Conservation (phyloP, 1,140 invertebrate species). For the Paraescarpia echinospica region DNA sequence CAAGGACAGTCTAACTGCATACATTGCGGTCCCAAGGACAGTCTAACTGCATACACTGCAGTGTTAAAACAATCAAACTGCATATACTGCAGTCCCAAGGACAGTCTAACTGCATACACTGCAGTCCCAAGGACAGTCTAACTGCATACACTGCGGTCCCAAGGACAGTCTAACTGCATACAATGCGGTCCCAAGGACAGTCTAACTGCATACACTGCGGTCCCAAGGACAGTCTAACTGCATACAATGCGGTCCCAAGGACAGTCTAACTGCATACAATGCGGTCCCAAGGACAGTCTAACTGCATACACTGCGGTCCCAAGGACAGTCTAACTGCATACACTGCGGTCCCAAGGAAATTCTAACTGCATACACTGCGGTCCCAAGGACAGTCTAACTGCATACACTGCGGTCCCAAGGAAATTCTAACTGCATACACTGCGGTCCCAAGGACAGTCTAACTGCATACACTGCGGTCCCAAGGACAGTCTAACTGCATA, state of each 20-base stretch:
- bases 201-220: neutral
- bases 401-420: neutral
- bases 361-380: too few relatives aligned
- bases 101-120: neutral
- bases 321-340: neutral
- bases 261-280: too few relatives aligned
- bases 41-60: neutral
- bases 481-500: too few relatives aligned
- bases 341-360: neutral
- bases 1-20: neutral
- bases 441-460: neutral
- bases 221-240: neutral
- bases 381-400: too few relatives aligned
- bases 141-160: too few relatives aligned
- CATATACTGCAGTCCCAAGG: neutral
- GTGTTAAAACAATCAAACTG: neutral
- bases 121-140: too few relatives aligned
- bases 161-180: too few relatives aligned
- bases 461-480: neutral
- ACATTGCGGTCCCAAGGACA: neutral
- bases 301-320: neutral
- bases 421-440: neutral
- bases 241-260: neutral
- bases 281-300: too few relatives aligned
- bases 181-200: neutral